These are phyloP conservation scores for Athalia rosae DNA, from an alignment of 2,888 invertebrate species.

Conservation along the genomic window DNA sequence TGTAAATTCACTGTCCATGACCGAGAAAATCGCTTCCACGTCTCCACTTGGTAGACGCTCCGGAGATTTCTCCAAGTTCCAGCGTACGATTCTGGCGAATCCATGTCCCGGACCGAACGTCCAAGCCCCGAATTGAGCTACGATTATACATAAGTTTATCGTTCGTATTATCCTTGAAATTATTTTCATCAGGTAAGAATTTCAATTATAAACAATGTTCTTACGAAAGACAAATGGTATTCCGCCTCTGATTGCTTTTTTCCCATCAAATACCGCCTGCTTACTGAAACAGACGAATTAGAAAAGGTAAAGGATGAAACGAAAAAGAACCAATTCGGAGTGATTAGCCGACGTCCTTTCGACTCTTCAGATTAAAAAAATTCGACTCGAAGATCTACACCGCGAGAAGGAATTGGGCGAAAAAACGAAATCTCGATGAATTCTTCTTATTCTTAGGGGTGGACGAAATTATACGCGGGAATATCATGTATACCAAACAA, in stretches of 20 bases:
- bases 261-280: conserved; percentile 96
- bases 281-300: conserved; percentile 82
- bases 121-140: conserved; percentile 98
- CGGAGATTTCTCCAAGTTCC: conserved; percentile 93
- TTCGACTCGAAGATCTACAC: conserved; percentile 12
- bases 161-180: no score
- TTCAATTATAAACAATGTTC: conserved; percentile 65
- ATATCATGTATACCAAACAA: neutral
- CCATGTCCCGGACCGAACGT: conserved; percentile 96
- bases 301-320: no score
- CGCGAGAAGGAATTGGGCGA: no score
- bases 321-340: no score
- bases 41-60: conserved; percentile 92
- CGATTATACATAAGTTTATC: neutral
- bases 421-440: no score
- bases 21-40: conserved; percentile 92
- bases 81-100: conserved; percentile 93
- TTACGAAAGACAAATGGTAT: conserved; percentile 98
- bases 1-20: conserved; percentile 95
- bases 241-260: conserved; percentile 96
- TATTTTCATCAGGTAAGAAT: no score
- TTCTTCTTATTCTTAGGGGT: no score
- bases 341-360: conserved; percentile 26
- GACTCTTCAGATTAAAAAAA: conserved; percentile 4
- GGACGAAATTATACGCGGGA: no score